Base-by-base conservation (phyloP, 2,113 vertebrate species). In the Monopterus albus region DNA sequence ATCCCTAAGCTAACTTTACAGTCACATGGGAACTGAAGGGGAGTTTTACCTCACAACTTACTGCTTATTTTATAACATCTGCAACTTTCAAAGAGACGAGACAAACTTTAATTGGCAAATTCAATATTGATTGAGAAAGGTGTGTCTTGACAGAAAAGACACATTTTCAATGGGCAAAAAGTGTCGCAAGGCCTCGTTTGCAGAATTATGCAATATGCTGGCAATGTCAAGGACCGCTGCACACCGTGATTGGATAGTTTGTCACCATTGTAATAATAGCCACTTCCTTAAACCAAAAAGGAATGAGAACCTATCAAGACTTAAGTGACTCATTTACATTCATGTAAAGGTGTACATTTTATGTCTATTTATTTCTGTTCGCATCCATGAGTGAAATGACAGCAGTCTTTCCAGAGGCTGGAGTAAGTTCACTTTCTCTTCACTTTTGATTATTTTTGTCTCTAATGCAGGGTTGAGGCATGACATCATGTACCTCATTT, bases 261-360 rank as follows among this genome's bases (percentile, higher is more conserved):
- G 58, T 71, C 57, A 52, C 51, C 12, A 36, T 43, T 59, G 72
- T 79, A 53, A 68, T 72, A 80, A 73, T 73, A 61, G 43, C 29
- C 35, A 31, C 38, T 70, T 67, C 46, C 38, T 53, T 73, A 49
- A 75, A 77, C 20, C 55, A 60, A 49, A 53, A 52, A 67, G 26
- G 63, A 72, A 69, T 61, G 50, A 57, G 29, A 72, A 59, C 70
- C 62, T 40, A 28, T 78, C 28, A 23, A 33, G 47, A 53, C 50
- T 63, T 62, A 47, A 82, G 58, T 74, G 52, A 69, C 15, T 74
- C 42, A 67, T 83, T 83, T 78, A 49, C 35, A 63, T 72, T 12
- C 14, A 67, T 75, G 58, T 46, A 12, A 60, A 64, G 42, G 15
- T 69, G 42, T 38, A 50, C 39, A 25, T 28, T 49, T 45, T n/a